Percentiles rank a stretch among this genome's conserved stretches.
phyloP scores from a whole-genome alignment of 2,797 vertebrate species.

The Limosa lapponica region DNA sequence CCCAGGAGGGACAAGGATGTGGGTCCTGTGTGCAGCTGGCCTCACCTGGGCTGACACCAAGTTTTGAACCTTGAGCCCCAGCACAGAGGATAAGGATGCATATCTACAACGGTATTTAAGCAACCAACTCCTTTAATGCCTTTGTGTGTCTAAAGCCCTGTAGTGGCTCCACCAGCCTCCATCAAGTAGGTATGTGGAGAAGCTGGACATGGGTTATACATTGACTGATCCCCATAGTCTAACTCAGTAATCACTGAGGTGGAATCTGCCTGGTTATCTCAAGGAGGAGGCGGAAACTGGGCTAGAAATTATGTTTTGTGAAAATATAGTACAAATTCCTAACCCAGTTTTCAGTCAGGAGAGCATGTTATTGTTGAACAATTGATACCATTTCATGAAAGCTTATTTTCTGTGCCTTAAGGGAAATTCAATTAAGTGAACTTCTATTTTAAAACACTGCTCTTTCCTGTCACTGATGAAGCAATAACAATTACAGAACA shows the following conservation, averaged over 20 bases:
- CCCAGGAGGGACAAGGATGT: not conserved
- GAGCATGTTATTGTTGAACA: slow-evolving; percentile 51
- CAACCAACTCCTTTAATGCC: not conserved
- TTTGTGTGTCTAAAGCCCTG: not conserved
- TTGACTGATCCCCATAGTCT: not conserved
- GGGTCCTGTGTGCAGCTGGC: not conserved
- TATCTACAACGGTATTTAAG: not conserved
- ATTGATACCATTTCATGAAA: slow-evolving; percentile 50
- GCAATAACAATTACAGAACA: slow-evolving; percentile 50
- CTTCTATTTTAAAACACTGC: slow-evolving; percentile 60
- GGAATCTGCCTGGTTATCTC: slow-evolving; percentile 14
- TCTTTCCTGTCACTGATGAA: slow-evolving; percentile 63
- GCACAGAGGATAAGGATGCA: not conserved
- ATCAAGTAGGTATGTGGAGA: not conserved
- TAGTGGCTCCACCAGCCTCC: not conserved
- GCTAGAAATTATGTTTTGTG: slow-evolving; percentile 15
- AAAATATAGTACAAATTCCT: slow-evolving; percentile 62
- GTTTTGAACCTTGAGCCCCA: not conserved
- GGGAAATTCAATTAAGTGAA: slow-evolving; percentile 56
- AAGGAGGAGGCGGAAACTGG: not conserved
- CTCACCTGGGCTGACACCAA: not conserved
- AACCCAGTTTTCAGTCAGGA: slow-evolving; percentile 44
- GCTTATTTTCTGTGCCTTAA: slow-evolving; percentile 51
- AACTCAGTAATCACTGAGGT: not conserved
- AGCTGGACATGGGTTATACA: not conserved